Conservation (phyloP, 30 jellyfish, hydroid and myxozoan genomes). For the Pseudorhiza aurosa region DNA sequence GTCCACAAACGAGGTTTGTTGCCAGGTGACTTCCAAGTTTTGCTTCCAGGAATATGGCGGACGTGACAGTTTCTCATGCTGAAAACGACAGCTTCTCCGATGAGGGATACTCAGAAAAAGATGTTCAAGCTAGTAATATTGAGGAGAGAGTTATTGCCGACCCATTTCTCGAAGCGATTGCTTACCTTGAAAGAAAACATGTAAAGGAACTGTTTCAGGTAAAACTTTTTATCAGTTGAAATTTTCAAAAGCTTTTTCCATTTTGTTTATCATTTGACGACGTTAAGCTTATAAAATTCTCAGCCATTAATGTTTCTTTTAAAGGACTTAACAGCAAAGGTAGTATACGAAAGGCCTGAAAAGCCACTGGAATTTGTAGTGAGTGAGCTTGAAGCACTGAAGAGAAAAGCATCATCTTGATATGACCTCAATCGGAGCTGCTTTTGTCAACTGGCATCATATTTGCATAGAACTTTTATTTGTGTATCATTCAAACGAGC, state of each 20-base stretch:
- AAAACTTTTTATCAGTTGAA: background rate
- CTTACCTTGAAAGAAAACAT: slow-evolving; percentile 18
- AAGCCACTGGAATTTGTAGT: slow-evolving; percentile 37
- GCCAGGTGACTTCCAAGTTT: background rate
- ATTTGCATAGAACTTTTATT: no score
- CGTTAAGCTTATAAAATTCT: no score
- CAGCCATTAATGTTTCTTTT: background rate
- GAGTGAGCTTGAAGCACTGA: slow-evolving; percentile 11
- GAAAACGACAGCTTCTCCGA: background rate
- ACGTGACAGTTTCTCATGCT: slow-evolving; percentile 1
- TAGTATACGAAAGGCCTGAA: slow-evolving; percentile 27
- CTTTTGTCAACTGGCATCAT: no score
- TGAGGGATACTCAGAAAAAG: background rate
- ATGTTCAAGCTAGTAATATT: background rate
- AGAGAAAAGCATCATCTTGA: no score
- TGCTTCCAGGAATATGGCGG: slow-evolving; percentile 51
- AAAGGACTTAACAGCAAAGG: slow-evolving; percentile 20
- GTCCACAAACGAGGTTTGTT: slow-evolving; percentile 27
- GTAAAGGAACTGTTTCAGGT: slow-evolving; percentile 39
- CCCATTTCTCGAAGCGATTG: slow-evolving; percentile 43
- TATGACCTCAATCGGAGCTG: no score
- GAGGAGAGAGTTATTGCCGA: background rate
- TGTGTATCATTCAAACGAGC: no score
- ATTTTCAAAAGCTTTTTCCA: background rate
- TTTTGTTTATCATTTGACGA: no score